Evolutionary conservation across 1,140 invertebrate species (phyloP), one percentile per base, ranked within the genome.

Genomic region (Anthonomus grandis): DNA sequence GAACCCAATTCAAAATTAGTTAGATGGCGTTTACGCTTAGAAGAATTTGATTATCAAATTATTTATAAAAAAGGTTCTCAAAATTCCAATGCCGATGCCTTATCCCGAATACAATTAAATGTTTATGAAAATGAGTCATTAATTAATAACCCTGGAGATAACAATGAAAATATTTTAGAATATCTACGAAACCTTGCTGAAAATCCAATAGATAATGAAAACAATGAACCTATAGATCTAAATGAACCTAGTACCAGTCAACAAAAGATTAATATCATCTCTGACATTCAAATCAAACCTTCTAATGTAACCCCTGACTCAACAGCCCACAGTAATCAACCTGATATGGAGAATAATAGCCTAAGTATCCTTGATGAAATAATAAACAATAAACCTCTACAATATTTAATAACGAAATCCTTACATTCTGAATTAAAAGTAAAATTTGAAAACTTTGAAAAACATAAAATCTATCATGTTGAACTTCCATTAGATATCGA

Each of bases 41-140:
- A 55, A 15, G 70, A 77, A 53, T 80, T 73, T 63, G 63, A 76
- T 23, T 77, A 73, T 60, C 71, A 57, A 57, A 73, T 81, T 3
- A 51, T 60, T 8, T 74, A 76, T 51, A 75, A 71, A 63, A 61
- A 60, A 9, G 73, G 72, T 5, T 69, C 63, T 62, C 47, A 49
- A 9, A 76, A 76, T 53, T 4, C 27, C 13, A 55, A 47, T 17
- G 57, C 39, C 3, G 46, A 58, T 25, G 47, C 36, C 22, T 22
- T 58, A 19, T 58, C 47, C 8, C 15, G 37, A 13, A 51, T 58
- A 5, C 4, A 13, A 10, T 4, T 48, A 27, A 38, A 37, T 22
- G 34, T 21, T 1, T 18, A 23, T 15, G 50, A 42, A 41, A 49
- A 15, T 6, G n/a, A 52, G 4, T 52, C 31, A 17, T n/a, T 41